These are phyloP conservation scores for Trachythela sp. DNA, from an alignment of 64 coral and sea anemone genomes.

Conservation along the genomic window DNA sequence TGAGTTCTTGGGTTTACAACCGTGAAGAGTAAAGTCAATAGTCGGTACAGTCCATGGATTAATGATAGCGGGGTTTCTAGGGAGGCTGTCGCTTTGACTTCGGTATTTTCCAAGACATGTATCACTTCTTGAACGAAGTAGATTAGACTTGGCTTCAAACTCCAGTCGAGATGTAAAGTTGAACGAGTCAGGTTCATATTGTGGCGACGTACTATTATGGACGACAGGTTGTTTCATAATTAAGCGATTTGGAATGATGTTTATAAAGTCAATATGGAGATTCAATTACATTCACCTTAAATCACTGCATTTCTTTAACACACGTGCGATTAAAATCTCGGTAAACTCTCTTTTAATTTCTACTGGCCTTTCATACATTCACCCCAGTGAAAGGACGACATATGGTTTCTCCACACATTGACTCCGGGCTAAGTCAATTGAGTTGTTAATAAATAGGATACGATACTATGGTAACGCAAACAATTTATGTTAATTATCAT, in stretches of 20 bases:
- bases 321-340: too few species aligned
- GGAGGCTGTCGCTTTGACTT: neutral
- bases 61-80: neutral
- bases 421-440: neutral
- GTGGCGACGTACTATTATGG: neutral
- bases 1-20: neutral
- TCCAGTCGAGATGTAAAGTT: neutral
- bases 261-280: neutral
- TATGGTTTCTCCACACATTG: too few species aligned
- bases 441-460: neutral
- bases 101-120: neutral
- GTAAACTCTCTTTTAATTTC: too few species aligned
- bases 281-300: neutral
- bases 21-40: neutral
- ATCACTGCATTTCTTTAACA: too few species aligned
- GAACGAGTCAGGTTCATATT: neutral
- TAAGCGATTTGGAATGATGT: neutral
- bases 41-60: neutral
- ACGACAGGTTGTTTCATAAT: constrained; percentile 8
- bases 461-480: neutral
- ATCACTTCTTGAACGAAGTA: constrained; percentile 20
- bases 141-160: constrained; percentile 11
- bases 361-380: too few species aligned
- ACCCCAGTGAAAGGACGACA: too few species aligned
- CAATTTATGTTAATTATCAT: neutral